Evolutionary conservation across 2,113 vertebrate genomes (phyloP).

Genomic region (Aplodontia rufa): DNA sequence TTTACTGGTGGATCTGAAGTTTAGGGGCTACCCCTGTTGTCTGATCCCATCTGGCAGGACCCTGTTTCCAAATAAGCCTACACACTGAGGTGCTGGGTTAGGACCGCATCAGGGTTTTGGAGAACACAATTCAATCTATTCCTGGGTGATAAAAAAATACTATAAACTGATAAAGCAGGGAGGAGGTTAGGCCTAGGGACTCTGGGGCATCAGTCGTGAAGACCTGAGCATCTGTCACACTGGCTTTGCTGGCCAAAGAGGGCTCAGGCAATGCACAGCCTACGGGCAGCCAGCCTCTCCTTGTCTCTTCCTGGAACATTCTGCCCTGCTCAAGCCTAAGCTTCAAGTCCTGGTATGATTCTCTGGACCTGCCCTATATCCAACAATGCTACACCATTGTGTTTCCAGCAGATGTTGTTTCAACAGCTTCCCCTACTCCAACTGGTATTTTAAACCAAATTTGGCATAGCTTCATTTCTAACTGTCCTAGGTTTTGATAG

Average conservation of each 20-base stretch:
- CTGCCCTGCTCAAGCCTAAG: background rate
- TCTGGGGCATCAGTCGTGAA: background rate
- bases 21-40: background rate
- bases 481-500: constrained; percentile 40
- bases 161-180: background rate
- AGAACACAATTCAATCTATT: background rate
- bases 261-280: background rate
- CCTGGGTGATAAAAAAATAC: background rate
- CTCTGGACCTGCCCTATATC: background rate
- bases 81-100: background rate
- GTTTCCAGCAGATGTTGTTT: background rate
- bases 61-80: background rate
- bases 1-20: too few species aligned
- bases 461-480: constrained; percentile 7
- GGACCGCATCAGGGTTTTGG: background rate
- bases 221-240: background rate
- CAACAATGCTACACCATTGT: background rate
- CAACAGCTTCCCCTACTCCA: background rate
- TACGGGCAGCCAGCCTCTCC: background rate
- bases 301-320: background rate
- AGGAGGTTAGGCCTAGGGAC: background rate
- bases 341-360: background rate
- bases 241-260: background rate
- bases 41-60: background rate
- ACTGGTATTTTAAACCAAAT: background rate